Conservation (phyloP, 2,797 vertebrate genomes). For the Erpetoichthys calabaricus region DNA sequence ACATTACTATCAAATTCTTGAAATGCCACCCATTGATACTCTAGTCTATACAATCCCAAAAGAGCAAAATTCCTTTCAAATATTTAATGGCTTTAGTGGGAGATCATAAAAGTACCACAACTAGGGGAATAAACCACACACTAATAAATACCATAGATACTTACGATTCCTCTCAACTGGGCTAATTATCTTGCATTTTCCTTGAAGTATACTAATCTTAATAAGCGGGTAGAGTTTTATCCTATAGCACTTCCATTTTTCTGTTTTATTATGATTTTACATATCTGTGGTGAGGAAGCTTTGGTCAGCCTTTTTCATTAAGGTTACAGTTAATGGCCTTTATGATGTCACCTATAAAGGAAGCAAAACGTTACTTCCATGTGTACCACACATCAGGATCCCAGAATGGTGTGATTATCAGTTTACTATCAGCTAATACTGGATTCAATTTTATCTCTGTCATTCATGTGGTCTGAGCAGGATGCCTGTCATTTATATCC, state of each 20-base stretch:
- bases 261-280: neutral
- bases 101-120: slow-evolving; percentile 7
- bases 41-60: neutral
- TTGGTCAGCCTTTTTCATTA: neutral
- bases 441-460: neutral
- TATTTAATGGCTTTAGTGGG: neutral
- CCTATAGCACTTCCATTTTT: neutral
- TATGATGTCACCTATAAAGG: slow-evolving; percentile 3
- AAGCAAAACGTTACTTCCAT: neutral
- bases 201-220: neutral
- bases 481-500: neutral
- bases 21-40: slow-evolving; percentile 1
- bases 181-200: neutral
- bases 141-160: slow-evolving; percentile 6
- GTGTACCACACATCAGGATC: slow-evolving; percentile 3
- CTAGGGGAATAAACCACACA: slow-evolving; percentile 1
- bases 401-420: slow-evolving; percentile 1
- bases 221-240: neutral
- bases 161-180: neutral
- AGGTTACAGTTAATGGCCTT: slow-evolving; percentile 2
- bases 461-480: neutral
- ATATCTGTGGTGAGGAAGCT: slow-evolving; percentile 3
- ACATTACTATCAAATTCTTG: slow-evolving; percentile 3
- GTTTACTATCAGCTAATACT: neutral
- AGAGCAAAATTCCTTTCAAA: neutral